Percentiles rank a stretch among this genome's conserved stretches.
Conservation (phyloP, 2,113 vertebrate species). For the Panthera leo region DNA sequence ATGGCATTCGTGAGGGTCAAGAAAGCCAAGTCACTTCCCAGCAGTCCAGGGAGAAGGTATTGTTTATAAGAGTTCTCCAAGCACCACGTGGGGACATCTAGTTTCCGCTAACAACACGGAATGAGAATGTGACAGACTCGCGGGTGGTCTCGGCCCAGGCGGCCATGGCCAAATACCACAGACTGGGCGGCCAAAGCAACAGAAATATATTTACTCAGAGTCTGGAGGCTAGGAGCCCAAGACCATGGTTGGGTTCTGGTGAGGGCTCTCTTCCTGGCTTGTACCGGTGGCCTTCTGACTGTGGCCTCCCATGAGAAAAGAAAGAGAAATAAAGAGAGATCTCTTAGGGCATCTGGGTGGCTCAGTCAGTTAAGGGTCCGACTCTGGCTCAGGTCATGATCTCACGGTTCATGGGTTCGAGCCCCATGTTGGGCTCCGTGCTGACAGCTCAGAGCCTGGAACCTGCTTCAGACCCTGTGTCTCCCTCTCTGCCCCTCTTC, state of each 20-base stretch:
- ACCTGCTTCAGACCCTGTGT: too few relatives aligned
- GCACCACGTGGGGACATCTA: background rate
- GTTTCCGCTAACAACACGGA: background rate
- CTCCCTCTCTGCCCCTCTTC: too few relatives aligned
- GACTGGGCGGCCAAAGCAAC: background rate
- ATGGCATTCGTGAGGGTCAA: background rate
- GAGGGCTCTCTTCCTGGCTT: background rate
- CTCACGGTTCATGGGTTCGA: too few relatives aligned
- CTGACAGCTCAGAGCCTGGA: too few relatives aligned
- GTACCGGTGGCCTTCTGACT: background rate
- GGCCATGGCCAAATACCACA: background rate
- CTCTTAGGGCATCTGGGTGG: too few relatives aligned
- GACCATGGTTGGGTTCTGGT: background rate
- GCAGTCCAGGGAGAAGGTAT: background rate
- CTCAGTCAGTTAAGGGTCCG: too few relatives aligned
- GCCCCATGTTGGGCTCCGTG: too few relatives aligned
- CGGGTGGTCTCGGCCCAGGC: accelerated
- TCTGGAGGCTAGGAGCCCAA: background rate
- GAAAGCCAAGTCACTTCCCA: background rate
- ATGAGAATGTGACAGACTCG: background rate
- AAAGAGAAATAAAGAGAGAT: background rate
- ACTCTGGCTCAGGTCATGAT: too few relatives aligned
- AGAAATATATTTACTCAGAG: background rate
- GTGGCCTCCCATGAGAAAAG: background rate
- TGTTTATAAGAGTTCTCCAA: background rate